phyloP scores from a whole-genome alignment of 2,888 invertebrate species.

The Agrenia bidenticulata region DNA sequence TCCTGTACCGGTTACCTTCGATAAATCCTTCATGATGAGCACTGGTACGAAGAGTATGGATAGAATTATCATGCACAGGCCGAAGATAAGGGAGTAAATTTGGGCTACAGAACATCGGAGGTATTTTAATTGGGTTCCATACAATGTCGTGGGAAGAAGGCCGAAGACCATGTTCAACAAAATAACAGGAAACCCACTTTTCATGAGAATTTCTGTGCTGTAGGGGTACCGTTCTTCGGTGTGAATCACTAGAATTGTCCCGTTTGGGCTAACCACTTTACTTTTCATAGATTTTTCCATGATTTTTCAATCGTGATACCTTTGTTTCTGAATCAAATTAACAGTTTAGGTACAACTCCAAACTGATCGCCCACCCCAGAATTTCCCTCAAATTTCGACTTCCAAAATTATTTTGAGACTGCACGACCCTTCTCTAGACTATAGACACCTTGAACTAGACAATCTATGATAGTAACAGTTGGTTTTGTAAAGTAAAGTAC shows the following conservation, averaged over 20 bases:
- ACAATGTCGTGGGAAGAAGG: conserved; percentile 40
- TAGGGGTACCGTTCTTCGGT: conserved; percentile 35
- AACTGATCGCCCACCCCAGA: no score
- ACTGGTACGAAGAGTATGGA: conserved; percentile 32
- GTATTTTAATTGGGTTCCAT: conserved; percentile 34
- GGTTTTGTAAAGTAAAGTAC: no score
- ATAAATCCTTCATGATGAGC: conserved; percentile 1
- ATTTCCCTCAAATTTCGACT: no score
- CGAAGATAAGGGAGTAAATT: conserved; percentile 37
- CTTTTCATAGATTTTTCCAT: conserved; percentile 9
- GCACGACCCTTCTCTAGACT: no score
- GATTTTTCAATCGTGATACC: no score
- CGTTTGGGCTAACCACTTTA: conserved; percentile 13
- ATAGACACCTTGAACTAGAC: no score
- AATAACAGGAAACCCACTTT: conserved; percentile 35
- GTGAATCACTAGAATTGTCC: conserved; percentile 20
- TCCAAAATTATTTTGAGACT: no score
- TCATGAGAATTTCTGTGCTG: conserved; percentile 36
- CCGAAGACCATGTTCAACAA: conserved; percentile 46
- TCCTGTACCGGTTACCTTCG: background rate
- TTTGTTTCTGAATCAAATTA: no score
- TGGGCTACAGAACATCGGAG: conserved; percentile 36
- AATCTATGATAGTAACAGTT: no score
- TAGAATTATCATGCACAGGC: conserved; percentile 28
- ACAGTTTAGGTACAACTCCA: no score